These are phyloP conservation scores for Hiodon alosoides DNA, from an alignment of 2,113 vertebrate species.

Conservation along the genomic window DNA sequence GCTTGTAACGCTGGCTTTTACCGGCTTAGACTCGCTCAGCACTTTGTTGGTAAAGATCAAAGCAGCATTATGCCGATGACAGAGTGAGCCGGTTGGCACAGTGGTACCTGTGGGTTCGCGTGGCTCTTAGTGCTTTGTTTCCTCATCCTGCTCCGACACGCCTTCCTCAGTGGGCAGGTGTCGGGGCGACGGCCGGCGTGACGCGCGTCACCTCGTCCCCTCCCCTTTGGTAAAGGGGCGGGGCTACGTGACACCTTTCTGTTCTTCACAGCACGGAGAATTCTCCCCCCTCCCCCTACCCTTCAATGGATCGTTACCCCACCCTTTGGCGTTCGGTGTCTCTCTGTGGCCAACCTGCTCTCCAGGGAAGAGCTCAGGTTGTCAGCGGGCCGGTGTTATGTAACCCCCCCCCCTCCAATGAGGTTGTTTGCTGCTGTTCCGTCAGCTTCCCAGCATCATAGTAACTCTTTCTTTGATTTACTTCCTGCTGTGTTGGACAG, in stretches of 20 bases:
- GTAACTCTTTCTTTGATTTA: too few species aligned
- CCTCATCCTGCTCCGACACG: constrained; percentile 48
- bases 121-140: constrained; percentile 51
- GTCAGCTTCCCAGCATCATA: too few species aligned
- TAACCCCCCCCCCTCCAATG: too few species aligned
- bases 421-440: too few species aligned
- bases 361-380: too few species aligned
- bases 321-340: neutral
- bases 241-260: neutral
- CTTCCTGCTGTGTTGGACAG: too few species aligned
- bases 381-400: too few species aligned
- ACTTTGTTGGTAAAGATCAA: constrained; percentile 31
- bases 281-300: neutral
- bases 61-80: constrained; percentile 51
- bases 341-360: too few species aligned
- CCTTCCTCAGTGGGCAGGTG: constrained; percentile 35
- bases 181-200: neutral
- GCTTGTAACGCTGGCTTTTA: constrained; percentile 2
- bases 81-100: constrained; percentile 44
- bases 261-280: neutral
- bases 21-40: neutral
- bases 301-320: neutral
- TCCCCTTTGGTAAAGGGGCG: neutral
- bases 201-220: constrained; percentile 10
- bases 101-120: constrained; percentile 54